These are phyloP conservation scores for Cromileptes altivelis DNA, from an alignment of 2,113 vertebrate genomes.

Conservation along the genomic window DNA sequence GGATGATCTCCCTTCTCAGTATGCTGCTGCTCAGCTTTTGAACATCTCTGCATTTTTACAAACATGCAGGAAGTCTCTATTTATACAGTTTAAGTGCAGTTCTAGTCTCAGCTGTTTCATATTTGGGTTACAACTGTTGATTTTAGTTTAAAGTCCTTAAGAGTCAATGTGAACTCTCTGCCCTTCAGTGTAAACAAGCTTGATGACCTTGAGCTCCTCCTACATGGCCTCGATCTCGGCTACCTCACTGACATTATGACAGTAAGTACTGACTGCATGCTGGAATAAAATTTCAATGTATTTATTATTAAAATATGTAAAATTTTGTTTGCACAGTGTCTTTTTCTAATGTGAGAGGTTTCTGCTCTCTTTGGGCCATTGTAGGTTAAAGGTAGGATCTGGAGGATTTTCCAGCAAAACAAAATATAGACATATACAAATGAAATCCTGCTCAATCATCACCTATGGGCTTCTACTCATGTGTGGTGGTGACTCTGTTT, in stretches of 20 bases:
- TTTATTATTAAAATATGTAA: not conserved
- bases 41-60: not conserved
- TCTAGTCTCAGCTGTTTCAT: not conserved
- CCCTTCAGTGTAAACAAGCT: constrained; percentile 84
- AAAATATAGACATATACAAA: too few relatives aligned
- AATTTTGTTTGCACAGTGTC: not conserved
- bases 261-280: constrained; percentile 63
- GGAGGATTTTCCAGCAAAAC: too few relatives aligned
- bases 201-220: constrained; percentile 90
- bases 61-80: not conserved
- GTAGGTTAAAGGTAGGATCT: too few relatives aligned
- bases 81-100: not conserved
- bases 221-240: constrained; percentile 91
- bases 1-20: not conserved
- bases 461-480: too few relatives aligned
- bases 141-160: not conserved
- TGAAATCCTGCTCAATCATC: too few relatives aligned
- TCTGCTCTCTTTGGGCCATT: not conserved
- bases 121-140: not conserved
- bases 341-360: constrained; percentile 1
- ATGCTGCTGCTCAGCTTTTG: not conserved
- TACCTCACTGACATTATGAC: constrained; percentile 83
- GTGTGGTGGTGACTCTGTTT: too few relatives aligned
- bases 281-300: not conserved
- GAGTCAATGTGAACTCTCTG: constrained; percentile 9